Evolutionary conservation across 1,140 invertebrate species (phyloP).

Genomic region (Neotoxoptera formosana): DNA sequence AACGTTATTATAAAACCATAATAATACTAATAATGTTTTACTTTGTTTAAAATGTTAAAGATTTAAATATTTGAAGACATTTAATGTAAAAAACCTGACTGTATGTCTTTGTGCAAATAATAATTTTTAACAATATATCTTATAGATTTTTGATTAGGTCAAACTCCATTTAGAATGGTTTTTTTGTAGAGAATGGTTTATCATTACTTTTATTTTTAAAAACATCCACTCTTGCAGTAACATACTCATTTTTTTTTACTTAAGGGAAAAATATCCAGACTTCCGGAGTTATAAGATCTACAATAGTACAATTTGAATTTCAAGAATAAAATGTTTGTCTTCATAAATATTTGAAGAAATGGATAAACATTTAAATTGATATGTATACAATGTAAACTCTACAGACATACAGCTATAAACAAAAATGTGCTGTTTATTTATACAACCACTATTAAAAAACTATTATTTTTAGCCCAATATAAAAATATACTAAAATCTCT

Average conservation of each 20-base stretch:
- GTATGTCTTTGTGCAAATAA: too few relatives aligned
- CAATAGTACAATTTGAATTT: not conserved
- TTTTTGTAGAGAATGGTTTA: too few relatives aligned
- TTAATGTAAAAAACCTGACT: not conserved
- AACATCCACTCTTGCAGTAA: not conserved
- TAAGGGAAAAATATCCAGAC: not conserved
- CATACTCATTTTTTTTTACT: not conserved
- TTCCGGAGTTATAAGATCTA: not conserved
- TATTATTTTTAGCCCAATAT: not conserved
- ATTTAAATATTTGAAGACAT: not conserved
- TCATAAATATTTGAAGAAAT: not conserved
- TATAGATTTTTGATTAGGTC: too few relatives aligned
- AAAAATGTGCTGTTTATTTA: not conserved
- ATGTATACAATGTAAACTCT: not conserved
- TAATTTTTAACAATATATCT: too few relatives aligned
- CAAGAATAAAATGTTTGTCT: not conserved
- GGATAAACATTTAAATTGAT: not conserved
- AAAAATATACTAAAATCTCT: not conserved
- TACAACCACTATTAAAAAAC: not conserved
- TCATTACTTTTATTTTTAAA: not conserved
- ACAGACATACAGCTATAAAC: not conserved
- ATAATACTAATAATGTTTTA: too few relatives aligned
- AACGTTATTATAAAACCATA: too few relatives aligned
- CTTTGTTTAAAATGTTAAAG: not conserved
- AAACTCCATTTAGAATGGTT: not conserved